Conservation (phyloP, 2,113 vertebrate species). For the Sebastes schlegelii region DNA sequence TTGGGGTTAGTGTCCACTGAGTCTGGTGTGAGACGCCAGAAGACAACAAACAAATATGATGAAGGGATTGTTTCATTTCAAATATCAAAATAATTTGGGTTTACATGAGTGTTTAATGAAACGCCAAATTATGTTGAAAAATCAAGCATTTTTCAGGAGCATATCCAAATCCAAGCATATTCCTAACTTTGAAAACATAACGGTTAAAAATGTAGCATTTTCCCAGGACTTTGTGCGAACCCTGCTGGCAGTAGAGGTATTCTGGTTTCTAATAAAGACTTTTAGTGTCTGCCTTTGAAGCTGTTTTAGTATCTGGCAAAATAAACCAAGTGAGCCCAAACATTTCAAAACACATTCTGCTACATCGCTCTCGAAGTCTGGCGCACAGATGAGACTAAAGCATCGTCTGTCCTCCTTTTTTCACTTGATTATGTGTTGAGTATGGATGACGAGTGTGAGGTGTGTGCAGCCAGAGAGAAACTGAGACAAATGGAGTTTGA, state of each 20-base stretch:
- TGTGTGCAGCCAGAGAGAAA: background rate
- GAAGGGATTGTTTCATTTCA: background rate
- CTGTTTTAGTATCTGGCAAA: conserved; percentile 7
- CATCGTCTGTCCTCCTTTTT: background rate
- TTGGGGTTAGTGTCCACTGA: no score
- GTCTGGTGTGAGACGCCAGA: no score
- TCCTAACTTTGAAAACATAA: background rate
- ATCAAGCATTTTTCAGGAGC: background rate
- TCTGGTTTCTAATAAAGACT: background rate
- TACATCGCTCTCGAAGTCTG: conserved; percentile 41
- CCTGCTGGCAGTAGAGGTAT: background rate
- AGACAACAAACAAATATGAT: background rate
- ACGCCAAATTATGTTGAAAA: background rate
- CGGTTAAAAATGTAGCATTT: background rate
- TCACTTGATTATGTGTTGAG: background rate
- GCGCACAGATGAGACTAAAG: conserved; percentile 45
- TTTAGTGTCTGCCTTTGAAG: conserved; percentile 19
- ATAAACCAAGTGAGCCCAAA: conserved; percentile 33
- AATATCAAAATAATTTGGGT: background rate
- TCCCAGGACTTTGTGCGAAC: background rate
- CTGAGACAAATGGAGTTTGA: background rate
- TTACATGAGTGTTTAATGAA: background rate
- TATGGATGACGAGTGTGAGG: conserved; percentile 2
- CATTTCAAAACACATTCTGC: conserved; percentile 46
- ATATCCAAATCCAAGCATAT: background rate